phyloP scores from a whole-genome alignment of 2,113 vertebrate species.

The Pelecanoides urinatrix region DNA sequence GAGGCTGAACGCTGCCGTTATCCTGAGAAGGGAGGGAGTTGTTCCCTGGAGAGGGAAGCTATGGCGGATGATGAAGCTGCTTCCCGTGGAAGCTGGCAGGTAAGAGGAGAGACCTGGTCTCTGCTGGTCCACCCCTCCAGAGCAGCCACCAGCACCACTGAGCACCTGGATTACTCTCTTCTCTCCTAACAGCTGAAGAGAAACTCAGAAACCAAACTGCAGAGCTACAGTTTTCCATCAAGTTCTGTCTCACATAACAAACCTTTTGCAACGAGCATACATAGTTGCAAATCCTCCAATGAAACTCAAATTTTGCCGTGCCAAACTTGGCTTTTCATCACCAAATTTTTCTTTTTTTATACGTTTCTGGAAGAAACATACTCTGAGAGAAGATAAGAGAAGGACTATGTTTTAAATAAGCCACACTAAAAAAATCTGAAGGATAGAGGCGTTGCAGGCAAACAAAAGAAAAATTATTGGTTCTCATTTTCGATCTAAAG shows the following conservation, averaged over 20 bases:
- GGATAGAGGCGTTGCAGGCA: neutral
- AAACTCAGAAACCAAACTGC: neutral
- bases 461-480: neutral
- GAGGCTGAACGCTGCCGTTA: neutral
- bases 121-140: neutral
- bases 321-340: neutral
- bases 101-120: neutral
- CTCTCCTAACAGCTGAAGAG: neutral
- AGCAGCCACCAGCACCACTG: neutral
- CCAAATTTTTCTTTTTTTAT: neutral
- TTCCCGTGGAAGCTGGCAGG: neutral
- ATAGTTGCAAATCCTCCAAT: neutral
- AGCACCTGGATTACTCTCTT: neutral
- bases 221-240: neutral
- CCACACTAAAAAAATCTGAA: fast-evolving
- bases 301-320: neutral
- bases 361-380: neutral
- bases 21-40: neutral
- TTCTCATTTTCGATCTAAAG: neutral
- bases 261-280: neutral
- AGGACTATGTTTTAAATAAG: neutral
- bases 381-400: neutral
- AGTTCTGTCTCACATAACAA: neutral
- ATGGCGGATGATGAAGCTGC: fast-evolving
- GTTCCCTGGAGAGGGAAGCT: neutral